Conservation (phyloP, 2,113 vertebrate genomes). For the Anguilla japonica region DNA sequence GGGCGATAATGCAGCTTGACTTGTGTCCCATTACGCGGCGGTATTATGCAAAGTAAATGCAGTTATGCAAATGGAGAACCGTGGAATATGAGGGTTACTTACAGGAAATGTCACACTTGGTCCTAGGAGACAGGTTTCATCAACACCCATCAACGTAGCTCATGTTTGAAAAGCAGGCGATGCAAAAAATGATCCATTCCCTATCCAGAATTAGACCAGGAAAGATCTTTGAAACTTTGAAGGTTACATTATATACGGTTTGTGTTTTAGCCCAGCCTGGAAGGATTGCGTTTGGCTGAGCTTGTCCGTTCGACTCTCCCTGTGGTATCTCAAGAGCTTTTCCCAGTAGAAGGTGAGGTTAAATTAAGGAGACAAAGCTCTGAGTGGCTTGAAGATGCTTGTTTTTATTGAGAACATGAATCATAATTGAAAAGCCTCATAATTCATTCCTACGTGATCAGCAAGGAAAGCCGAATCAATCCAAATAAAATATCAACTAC, state of each 20-base stretch:
- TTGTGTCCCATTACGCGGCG: not conserved
- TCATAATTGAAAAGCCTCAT: not conserved
- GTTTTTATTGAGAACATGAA: not conserved
- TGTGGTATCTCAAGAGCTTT: not conserved
- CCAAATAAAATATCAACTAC: not conserved
- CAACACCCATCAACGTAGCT: not conserved
- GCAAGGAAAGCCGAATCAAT: not conserved
- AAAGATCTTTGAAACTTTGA: not conserved
- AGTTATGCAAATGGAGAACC: not conserved
- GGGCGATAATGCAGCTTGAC: not conserved
- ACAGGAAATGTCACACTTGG: not conserved
- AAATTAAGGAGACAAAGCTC: not conserved
- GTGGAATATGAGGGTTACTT: not conserved
- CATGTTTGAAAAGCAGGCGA: not conserved
- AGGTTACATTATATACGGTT: not conserved
- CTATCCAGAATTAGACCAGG: not conserved
- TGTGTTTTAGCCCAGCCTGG: not conserved
- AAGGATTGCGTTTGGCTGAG: not conserved
- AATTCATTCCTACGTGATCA: not conserved
- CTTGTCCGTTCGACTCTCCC: not conserved
- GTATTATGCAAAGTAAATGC: conserved; percentile 7
- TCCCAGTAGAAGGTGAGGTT: not conserved
- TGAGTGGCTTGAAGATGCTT: not conserved
- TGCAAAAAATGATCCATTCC: not conserved
- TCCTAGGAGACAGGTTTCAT: not conserved